Evolutionary conservation across 2,113 vertebrate genomes (phyloP).

Genomic region (Tragelaphus buxtoni): DNA sequence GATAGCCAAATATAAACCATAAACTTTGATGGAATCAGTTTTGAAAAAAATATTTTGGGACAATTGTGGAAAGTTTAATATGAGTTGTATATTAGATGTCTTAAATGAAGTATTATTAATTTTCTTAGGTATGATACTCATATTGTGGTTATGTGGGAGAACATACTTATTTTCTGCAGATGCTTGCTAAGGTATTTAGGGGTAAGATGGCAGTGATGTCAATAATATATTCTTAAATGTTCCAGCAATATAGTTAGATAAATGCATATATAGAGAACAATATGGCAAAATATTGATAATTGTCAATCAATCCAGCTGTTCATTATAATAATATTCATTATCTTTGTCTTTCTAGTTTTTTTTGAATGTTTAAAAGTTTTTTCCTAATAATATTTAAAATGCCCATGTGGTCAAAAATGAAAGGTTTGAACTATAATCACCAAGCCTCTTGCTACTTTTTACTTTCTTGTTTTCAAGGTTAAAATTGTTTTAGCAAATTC

Average conservation of each 20-base stretch:
- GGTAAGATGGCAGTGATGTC: neutral
- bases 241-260: neutral
- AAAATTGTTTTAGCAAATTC: neutral
- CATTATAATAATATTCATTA: neutral
- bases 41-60: neutral
- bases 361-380: neutral
- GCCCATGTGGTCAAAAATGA: neutral
- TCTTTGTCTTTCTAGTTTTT: neutral
- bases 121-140: neutral
- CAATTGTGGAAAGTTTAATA: neutral
- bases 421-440: neutral
- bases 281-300: neutral
- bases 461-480: neutral
- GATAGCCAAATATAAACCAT: neutral
- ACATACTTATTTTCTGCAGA: neutral
- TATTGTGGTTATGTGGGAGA: neutral
- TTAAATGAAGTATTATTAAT: neutral
- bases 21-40: neutral
- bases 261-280: neutral
- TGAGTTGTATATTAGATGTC: neutral
- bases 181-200: neutral
- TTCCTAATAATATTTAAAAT: neutral
- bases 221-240: neutral
- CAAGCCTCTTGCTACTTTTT: neutral
- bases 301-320: neutral